These are phyloP conservation scores for Xanthorhoe spadicearia DNA, from an alignment of 2,888 invertebrate species.

Conservation along the genomic window DNA sequence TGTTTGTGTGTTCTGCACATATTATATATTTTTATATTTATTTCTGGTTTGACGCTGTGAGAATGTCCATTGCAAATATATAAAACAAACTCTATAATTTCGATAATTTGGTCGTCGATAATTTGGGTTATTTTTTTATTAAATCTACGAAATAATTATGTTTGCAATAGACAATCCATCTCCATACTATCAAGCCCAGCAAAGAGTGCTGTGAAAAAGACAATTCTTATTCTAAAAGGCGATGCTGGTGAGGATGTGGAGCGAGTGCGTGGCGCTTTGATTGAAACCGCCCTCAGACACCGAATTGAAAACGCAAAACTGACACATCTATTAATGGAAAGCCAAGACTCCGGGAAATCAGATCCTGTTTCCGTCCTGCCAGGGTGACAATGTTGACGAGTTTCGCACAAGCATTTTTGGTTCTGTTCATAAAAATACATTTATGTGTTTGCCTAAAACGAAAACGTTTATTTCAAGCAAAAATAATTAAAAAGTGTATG, in stretches of 20 bases:
- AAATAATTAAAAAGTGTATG: too few species aligned
- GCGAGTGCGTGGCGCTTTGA: constrained; percentile 83
- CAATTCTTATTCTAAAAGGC: constrained; percentile 85
- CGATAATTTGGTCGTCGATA: too few species aligned
- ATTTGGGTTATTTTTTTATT: too few species aligned
- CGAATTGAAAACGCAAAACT: constrained; percentile 82
- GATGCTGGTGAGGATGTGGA: constrained; percentile 78
- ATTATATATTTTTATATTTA: too few species aligned
- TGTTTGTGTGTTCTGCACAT: too few species aligned
- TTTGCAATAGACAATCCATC: constrained; percentile 46
- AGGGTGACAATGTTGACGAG: background rate
- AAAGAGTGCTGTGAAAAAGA: constrained; percentile 79
- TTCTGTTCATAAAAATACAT: too few species aligned
- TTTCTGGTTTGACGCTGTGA: too few species aligned
- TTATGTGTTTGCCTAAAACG: too few species aligned
- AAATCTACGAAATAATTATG: background rate
- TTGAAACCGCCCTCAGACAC: constrained; percentile 76
- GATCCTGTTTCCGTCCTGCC: constrained; percentile 39
- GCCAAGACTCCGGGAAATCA: constrained; percentile 71
- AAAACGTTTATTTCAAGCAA: too few species aligned
- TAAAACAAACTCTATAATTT: too few species aligned
- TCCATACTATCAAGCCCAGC: constrained; percentile 64
- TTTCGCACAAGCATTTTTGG: background rate
- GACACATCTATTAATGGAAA: constrained; percentile 81
- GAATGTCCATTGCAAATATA: too few species aligned